Evolutionary conservation across 2,797 vertebrate genomes (phyloP).

Genomic region (Pyrocephalus nanus): DNA sequence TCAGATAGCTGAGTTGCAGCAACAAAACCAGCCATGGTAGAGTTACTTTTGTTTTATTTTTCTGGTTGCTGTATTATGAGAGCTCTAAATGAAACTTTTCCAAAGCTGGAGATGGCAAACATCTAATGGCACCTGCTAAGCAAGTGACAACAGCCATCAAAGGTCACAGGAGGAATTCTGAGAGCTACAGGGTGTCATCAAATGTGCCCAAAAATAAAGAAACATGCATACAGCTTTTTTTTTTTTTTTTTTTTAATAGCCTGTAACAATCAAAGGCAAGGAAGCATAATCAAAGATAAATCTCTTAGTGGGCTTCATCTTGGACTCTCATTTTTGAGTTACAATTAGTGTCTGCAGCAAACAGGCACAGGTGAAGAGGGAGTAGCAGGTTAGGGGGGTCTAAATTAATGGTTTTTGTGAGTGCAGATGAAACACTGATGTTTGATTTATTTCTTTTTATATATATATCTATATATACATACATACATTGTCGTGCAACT

Average conservation of each 20-base stretch:
- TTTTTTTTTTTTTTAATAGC: background rate
- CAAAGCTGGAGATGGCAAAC: background rate
- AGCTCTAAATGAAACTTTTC: slow-evolving; percentile 30
- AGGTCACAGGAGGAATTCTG: background rate
- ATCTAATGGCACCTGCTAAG: background rate
- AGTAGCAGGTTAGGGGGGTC: background rate
- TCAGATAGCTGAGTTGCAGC: background rate
- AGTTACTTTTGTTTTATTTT: slow-evolving; percentile 2
- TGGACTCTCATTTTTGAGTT: background rate
- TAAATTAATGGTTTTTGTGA: slow-evolving; percentile 8
- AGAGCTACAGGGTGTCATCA: background rate
- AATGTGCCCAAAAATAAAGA: background rate
- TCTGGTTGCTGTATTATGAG: background rate
- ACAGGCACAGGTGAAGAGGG: background rate
- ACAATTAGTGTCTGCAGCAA: background rate
- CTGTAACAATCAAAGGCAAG: background rate
- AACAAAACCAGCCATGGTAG: background rate
- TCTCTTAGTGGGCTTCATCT: background rate
- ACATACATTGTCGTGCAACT: background rate
- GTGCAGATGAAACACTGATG: background rate
- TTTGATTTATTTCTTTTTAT: background rate
- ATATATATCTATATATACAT: background rate
- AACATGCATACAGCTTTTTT: background rate
- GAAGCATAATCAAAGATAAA: background rate
- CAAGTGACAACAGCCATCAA: background rate